Evolutionary conservation across 2,113 vertebrate species (phyloP).

Genomic region (Apteryx mantelli): DNA sequence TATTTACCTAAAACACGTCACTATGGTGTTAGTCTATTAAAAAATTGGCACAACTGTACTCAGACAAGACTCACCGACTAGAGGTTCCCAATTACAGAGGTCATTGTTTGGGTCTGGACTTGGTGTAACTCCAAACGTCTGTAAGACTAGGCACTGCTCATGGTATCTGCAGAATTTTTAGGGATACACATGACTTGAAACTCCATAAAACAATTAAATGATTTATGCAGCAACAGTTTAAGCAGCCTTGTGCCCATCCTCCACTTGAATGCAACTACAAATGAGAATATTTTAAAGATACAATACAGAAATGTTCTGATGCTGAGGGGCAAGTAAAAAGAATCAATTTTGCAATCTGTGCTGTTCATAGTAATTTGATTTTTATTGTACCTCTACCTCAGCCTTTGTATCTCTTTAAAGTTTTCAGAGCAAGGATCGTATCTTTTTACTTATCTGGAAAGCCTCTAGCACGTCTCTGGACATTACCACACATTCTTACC

Average conservation of each 20-base stretch:
- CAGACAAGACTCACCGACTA: background rate
- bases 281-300: background rate
- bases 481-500: background rate
- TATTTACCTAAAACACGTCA: rapidly evolving
- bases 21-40: background rate
- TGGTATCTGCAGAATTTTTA: background rate
- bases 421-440: background rate
- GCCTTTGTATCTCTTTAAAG: background rate
- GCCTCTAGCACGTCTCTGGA: background rate
- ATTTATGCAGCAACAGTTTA: background rate
- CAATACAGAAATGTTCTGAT: background rate
- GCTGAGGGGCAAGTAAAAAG: background rate
- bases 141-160: background rate
- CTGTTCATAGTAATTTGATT: background rate
- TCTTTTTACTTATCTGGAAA: background rate
- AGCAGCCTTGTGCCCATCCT: background rate
- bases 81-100: background rate
- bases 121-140: background rate
- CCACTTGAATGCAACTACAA: background rate
- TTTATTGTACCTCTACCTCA: background rate
- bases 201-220: background rate
- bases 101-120: background rate
- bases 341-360: background rate
- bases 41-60: background rate
- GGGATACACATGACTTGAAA: background rate